These are phyloP conservation scores for Stomorhina lunata DNA, from an alignment of 2,888 invertebrate genomes.

Conservation along the genomic window DNA sequence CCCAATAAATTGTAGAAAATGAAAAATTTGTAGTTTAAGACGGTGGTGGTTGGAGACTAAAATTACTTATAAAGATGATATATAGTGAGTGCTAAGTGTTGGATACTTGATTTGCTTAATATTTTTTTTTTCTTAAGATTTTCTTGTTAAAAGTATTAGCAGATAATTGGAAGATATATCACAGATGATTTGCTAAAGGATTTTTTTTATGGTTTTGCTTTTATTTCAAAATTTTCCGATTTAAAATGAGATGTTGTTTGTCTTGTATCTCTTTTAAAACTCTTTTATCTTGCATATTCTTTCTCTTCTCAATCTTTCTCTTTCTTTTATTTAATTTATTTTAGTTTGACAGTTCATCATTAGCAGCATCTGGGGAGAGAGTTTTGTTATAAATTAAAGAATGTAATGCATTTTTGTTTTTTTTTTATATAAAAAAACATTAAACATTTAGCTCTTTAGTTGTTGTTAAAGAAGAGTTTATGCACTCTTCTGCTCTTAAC, in stretches of 20 bases:
- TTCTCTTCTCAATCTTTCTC: background rate
- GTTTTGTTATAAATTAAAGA: background rate
- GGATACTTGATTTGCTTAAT: too few relatives aligned
- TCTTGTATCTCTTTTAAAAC: background rate
- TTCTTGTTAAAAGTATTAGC: background rate
- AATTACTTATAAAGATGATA: too few relatives aligned
- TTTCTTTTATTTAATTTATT: background rate
- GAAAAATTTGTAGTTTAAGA: too few relatives aligned
- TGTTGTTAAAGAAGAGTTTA: conserved; percentile 4
- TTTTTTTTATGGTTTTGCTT: background rate
- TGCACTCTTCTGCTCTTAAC: conserved; percentile 26
- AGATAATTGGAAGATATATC: conserved; percentile 52
- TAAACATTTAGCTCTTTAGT: conserved; percentile 14
- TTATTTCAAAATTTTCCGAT: background rate
- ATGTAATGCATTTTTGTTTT: background rate
- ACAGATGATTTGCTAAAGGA: conserved; percentile 57
- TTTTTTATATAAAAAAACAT: too few relatives aligned
- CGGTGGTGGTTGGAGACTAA: too few relatives aligned
- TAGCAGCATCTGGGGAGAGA: background rate
- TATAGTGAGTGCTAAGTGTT: too few relatives aligned
- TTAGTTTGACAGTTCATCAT: conserved; percentile 28
- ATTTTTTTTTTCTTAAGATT: too few relatives aligned
- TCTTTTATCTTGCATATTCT: background rate
- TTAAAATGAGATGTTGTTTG: conserved; percentile 12
- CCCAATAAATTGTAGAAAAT: too few relatives aligned